Base-by-base conservation (phyloP, 2,888 invertebrate species). In the Lamellibrachia satsuma region DNA sequence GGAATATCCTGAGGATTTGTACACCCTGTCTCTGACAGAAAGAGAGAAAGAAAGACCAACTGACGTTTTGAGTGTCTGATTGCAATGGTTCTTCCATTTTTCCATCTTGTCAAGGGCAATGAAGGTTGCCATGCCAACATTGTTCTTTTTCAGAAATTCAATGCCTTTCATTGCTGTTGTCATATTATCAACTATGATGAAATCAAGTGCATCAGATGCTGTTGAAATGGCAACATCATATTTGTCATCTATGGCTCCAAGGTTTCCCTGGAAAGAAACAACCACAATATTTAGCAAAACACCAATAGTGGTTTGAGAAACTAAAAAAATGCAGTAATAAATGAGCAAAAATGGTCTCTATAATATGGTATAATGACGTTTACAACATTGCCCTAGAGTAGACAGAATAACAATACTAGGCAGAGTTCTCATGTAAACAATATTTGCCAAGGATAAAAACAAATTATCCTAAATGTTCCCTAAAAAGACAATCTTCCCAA, bases 191-290 rank as follows among this genome's bases (percentile, higher is more conserved):
- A 98, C 98, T 0, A 99, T 98, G 93, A 99, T 98, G 95, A 98
- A 98, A 96, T 99, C 99, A 39, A 99, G 96, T 0, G 95, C 94
- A 0, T 98, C 98, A 96, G 99, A 99, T 1, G 98, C 98, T 0
- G 99, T 99, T 0, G 99, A 99, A 95, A 99, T 98, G 0, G 99
- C 99, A 0, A 99, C 98, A 96, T 99, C 99, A 96, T 98, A 99
- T 96, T 98, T 98, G 22, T 97, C 97, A 96, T 99, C 98, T 94
- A 99, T 99, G 0, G 98, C 98, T 15, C 99, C 99, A 60, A 99
- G 97, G 96, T 99, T 99, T 8, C 99, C 99, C 98, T 98, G 95
- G 39, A 51, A 22, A 75, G 22, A 75, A n/a, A 22, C 75, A 39
- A 39, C 39, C 39, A 39, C 39, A n/a, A 22, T 22, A 75, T 75